Evolutionary conservation across 2,888 invertebrate species (phyloP).

Genomic region (Limnephilus lunatus): DNA sequence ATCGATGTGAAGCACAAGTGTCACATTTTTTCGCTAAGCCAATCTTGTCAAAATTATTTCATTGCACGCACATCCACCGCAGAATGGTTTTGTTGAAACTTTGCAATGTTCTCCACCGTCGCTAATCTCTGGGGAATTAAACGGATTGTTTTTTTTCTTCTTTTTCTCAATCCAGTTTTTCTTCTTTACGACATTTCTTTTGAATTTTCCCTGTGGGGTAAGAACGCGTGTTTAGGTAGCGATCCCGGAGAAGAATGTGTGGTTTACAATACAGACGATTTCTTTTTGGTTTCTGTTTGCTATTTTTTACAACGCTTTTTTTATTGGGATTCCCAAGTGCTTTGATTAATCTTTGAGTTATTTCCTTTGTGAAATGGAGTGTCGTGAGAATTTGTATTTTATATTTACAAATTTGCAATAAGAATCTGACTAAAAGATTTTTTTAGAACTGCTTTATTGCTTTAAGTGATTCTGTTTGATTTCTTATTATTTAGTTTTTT

Average conservation of each 20-base stretch:
- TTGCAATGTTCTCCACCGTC: constrained; percentile 3
- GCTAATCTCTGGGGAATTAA: constrained; percentile 28
- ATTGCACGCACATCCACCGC: not conserved
- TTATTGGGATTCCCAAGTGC: not conserved
- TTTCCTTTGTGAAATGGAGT: not conserved
- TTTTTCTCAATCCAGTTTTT: constrained; percentile 14
- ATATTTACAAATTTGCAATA: not conserved
- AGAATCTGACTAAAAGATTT: not conserved
- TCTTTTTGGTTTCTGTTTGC: not conserved
- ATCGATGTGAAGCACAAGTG: not conserved
- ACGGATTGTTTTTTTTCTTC: constrained; percentile 12
- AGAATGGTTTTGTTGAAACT: constrained; percentile 24
- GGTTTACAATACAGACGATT: not conserved
- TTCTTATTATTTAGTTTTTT: not conserved
- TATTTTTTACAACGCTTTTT: not conserved
- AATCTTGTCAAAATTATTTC: not conserved
- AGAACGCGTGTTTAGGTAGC: constrained; percentile 21
- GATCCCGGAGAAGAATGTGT: constrained; percentile 13
- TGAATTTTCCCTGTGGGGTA: not conserved
- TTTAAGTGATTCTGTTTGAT: not conserved
- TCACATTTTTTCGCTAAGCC: not conserved
- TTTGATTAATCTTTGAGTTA: not conserved
- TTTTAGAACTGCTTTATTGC: not conserved
- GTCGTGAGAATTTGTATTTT: not conserved
- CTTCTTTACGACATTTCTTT: constrained; percentile 9